Base-by-base conservation (phyloP, 2,113 vertebrate genomes). In the Mugil cephalus region DNA sequence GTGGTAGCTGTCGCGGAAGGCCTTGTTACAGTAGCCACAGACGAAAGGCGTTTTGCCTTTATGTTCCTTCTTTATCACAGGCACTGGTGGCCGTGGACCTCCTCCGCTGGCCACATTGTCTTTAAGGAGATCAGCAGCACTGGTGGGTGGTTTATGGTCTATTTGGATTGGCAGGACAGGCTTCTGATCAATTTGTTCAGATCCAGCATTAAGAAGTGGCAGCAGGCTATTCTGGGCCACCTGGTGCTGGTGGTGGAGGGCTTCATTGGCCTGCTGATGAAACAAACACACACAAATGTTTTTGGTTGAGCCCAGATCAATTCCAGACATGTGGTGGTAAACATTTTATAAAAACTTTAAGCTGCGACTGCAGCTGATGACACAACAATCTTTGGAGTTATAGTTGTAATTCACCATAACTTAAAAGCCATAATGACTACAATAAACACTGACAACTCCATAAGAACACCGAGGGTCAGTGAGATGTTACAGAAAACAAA, bases 1-100 rank as follows among this genome's bases (percentile, higher is more conserved):
- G 93, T 99, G 98, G 93, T 99, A 99, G 93, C 98, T 99, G 95
- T 99, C 98, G 58, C 97, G 97, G 93, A 99, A 99, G 82, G 97
- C 98, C 95, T 99, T 99, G 95, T 96, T 98, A 94, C 98, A 99
- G 93, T 99, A 99, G 89, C 96, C 97, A 45, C 98, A 99, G 88
- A 99, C 95, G 82, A 99, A 98, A 15, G 97, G 98, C 36, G 98
- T 99, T 92, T 98, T 99, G 90, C 96, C 95, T 90, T 99, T 99
- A 83, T 94, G 94, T 91, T 99, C 97, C 91, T 99, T 99, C 94
- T 99, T 98, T 92, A 99, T 95, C 81, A 96, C 95, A 36, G 94
- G 92, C 94, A 97, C 91, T 21, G 92, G 95, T 13, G 63, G 82
- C 77, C 91, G 88, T 0, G 24, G 84, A 6, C 91, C 91, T 18